A percentile compares a stretch with the other conserved stretches of the same genome.
phyloP scores from a whole-genome alignment of 2,113 vertebrate species.

The Gracilinanus agilis region DNA sequence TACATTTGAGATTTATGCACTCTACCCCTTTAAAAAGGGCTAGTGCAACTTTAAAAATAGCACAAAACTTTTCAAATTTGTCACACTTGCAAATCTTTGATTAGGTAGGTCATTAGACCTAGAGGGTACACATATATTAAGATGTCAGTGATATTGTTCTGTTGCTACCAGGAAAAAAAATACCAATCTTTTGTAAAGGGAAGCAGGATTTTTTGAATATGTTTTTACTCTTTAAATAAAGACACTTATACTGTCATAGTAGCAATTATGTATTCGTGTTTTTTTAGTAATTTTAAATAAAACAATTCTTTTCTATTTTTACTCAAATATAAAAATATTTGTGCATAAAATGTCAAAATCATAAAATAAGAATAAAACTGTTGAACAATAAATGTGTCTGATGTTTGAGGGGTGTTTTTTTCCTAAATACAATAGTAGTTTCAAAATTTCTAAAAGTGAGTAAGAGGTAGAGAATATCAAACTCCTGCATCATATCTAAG shows the following conservation, averaged over 20 bases:
- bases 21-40: conserved; percentile 74
- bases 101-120: conserved; percentile 83
- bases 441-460: conserved; percentile 31
- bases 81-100: conserved; percentile 78
- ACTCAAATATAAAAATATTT: conserved; percentile 87
- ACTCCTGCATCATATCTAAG: not conserved
- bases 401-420: conserved; percentile 64
- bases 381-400: conserved; percentile 77
- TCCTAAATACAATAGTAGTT: not conserved
- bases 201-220: conserved; percentile 86
- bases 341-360: conserved; percentile 89
- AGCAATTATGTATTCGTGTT: conserved; percentile 84
- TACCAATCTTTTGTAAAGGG: conserved; percentile 86
- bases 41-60: conserved; percentile 66
- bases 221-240: conserved; percentile 89
- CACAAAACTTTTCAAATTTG: conserved; percentile 71
- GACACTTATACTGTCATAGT: conserved; percentile 85
- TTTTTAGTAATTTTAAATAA: conserved; percentile 88
- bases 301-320: conserved; percentile 89
- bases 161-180: conserved; percentile 82
- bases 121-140: conserved; percentile 80
- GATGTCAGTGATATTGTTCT: conserved; percentile 79
- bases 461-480: conserved; percentile 1
- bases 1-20: conserved; percentile 59
- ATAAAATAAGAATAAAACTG: conserved; percentile 86